Evolutionary conservation across 2,888 invertebrate species (phyloP), one percentile per base, ranked within the genome.

Genomic region (Scelioninae gen. 2): DNA sequence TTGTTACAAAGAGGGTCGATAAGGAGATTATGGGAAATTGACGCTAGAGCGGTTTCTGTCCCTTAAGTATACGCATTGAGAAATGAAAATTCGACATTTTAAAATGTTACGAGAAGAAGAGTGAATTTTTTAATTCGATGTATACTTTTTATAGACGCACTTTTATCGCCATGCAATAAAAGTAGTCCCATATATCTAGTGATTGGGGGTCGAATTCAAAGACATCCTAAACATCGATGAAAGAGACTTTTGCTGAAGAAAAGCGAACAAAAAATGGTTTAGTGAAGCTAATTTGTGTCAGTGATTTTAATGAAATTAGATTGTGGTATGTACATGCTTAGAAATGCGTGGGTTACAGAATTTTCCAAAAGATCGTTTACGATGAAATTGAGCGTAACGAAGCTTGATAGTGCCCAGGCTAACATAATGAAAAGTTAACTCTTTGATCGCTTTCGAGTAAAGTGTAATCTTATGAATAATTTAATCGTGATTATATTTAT

Each of bases 371-470:
- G 55, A 61, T 57, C 74, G 57, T 61, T 63, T 64, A 50, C 68
- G 72, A 69, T 72, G 75, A 72, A 72, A 75, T 63, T 65, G 75
- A 58, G 65, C 52, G 71, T 72, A 75, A 75, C 72, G 75, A 75
- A 46, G 68, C 72, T 52, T 50, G 50, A 28, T 67, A 57, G 25
- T 39, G 52, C 43, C 18, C 25, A 5, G 10, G 50, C 52, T 68
- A 58, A 67, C 45, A 67, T 39, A 57, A 67, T 67, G 57, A 67
- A 67, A 57, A 57, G 48, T 55, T 65, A 37, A 65, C 37, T 45
- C 55, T 65, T 65, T 65, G 65, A 55, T 65, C 65, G 39, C 55
- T 55, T 55, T 46, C 7, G 3, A 31, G 25, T 28, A 19, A 58
- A 46, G 11, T 46, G 19, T 53, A 39, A 53, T 13, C 10, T 39